A percentile compares a stretch with the other conserved stretches of the same genome.
Evolutionary conservation across 2,113 vertebrate species (phyloP).

Genomic region (Heterotilapia buettikoferi): DNA sequence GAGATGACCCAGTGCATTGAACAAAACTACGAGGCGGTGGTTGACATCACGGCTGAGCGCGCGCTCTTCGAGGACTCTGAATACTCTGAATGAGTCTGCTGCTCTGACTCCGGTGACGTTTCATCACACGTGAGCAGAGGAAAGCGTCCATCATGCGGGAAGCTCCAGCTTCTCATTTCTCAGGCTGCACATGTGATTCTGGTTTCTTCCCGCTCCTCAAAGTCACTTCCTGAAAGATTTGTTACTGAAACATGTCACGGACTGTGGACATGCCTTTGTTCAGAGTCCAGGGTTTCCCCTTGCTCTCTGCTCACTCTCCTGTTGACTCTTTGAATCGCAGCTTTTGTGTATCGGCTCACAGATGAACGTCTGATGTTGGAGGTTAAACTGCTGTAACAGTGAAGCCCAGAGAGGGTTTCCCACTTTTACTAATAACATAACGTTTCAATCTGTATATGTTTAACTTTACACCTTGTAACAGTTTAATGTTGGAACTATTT

Average conservation of each 20-base stretch:
- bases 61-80: neutral
- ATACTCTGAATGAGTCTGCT: neutral
- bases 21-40: fast-evolving
- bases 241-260: fast-evolving
- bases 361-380: neutral
- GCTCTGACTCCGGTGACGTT: neutral
- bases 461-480: neutral
- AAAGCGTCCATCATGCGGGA: neutral
- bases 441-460: fast-evolving
- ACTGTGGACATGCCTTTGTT: neutral
- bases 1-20: neutral
- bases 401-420: fast-evolving
- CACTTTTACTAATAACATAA: neutral
- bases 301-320: neutral
- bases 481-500: neutral
- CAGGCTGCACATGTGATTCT: neutral
- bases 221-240: neutral
- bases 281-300: fast-evolving
- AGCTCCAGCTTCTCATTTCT: neutral
- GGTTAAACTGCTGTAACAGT: neutral
- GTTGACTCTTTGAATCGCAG: neutral
- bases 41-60: neutral
- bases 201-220: neutral
- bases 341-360: neutral
- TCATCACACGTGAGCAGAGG: neutral